Evolutionary conservation across 2,113 vertebrate species (phyloP).

Genomic region (Agapornis roseicollis): DNA sequence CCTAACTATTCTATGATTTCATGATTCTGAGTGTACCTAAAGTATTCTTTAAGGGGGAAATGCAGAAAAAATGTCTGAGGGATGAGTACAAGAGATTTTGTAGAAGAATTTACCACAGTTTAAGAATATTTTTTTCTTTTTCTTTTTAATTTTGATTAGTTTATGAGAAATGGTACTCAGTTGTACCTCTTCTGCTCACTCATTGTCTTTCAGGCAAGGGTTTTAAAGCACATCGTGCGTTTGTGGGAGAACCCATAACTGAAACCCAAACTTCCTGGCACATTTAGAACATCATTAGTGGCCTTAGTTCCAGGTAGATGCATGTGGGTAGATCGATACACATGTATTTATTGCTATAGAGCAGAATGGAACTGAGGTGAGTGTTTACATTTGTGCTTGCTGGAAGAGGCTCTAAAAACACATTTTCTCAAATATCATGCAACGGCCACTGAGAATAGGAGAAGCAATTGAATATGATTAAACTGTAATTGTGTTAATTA

Average conservation of each 20-base stretch:
- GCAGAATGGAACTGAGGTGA: not conserved
- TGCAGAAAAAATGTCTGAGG: accelerated
- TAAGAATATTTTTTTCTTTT: not conserved
- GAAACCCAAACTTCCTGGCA: conserved; percentile 7
- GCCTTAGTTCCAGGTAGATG: conserved; percentile 3
- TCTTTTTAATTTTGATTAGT: not conserved
- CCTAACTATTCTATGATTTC: no score
- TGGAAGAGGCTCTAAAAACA: not conserved
- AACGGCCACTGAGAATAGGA: not conserved
- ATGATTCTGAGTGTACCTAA: no score
- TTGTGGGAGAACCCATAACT: not conserved
- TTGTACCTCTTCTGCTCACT: not conserved
- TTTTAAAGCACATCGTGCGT: not conserved
- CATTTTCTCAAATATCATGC: not conserved
- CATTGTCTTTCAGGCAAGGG: not conserved
- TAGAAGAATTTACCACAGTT: not conserved
- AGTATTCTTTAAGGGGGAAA: not conserved
- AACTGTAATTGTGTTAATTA: not conserved
- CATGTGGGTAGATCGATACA: not conserved
- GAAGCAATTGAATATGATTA: not conserved
- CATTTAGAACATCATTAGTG: conserved; percentile 13
- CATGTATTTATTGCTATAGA: not conserved
- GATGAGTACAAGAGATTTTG: not conserved
- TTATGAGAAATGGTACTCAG: not conserved
- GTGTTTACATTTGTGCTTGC: not conserved